Evolutionary conservation across 2,113 vertebrate genomes (phyloP), one percentile per base, ranked within the genome.

Genomic region (Brachionichthys hirsutus): DNA sequence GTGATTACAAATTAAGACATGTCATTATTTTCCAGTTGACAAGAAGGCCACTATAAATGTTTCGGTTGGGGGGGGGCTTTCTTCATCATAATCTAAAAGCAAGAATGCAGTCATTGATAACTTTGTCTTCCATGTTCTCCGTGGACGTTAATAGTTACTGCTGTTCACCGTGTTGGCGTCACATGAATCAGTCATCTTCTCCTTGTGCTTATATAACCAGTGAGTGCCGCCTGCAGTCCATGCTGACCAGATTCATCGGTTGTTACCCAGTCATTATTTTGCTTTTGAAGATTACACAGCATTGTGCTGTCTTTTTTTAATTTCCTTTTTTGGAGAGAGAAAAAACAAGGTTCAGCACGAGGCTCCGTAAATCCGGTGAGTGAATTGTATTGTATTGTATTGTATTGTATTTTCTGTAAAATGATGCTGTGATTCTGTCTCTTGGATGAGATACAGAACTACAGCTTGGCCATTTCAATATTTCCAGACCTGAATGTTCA

Each of bases 141-240:
- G 13, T 48, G 18, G 65, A 45, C 16, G 12, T 55, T 19, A 11
- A 18, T 24, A 11, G 22, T 8, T 15, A 17, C 19, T 52, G 56
- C 42, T 52, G 43, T 34, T 78, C 35, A 7, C 51, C 50, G 47
- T 70, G 49, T 75, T 67, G 61, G 45, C 73, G 51, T 70, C 54
- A 51, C 42, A 66, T 84, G 76, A 82, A 81, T 86, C 70, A 81
- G 72, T 55, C 8, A 22, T 72, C 66, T 84, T 24, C 49, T 54
- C 65, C 63, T 47, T 15, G 9, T 6, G 53, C 83, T 89, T 87
- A 67, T 61, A 77, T 85, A 87, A 87, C 38, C 57, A 55, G 40
- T 17, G 35, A 67, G 51, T 63, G 40, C 67, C 9, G 62, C 61
- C 58, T 77, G 76, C 53, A 55, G 54, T 65, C 48, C 46, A 54